Percentiles rank a stretch among this genome's conserved stretches.
These are phyloP conservation scores for Tetrax tetrax DNA, from an alignment of 2,113 vertebrate genomes.

Conservation along the genomic window DNA sequence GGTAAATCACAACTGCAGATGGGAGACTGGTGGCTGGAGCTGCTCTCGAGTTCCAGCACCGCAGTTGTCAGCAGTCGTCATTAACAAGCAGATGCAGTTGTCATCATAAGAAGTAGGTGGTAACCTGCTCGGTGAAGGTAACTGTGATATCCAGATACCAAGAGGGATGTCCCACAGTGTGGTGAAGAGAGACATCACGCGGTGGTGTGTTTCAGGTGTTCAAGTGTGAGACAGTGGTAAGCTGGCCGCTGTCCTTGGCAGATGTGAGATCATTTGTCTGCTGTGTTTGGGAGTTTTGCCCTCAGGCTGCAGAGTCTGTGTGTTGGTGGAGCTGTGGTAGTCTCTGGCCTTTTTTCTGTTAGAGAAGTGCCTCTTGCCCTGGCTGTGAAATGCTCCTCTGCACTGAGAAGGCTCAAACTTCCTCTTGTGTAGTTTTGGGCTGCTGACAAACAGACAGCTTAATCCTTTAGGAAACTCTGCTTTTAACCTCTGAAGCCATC, in stretches of 20 bases:
- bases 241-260: neutral
- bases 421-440: neutral
- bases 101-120: neutral
- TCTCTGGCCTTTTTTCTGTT: neutral
- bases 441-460: neutral
- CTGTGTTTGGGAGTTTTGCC: neutral
- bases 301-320: neutral
- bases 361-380: neutral
- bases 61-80: neutral
- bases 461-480: neutral
- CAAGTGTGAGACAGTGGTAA: neutral
- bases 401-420: neutral
- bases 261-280: neutral
- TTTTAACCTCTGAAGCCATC: neutral
- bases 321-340: neutral
- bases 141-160: neutral
- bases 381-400: neutral
- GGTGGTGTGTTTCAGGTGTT: neutral
- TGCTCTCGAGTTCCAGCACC: neutral
- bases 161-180: neutral
- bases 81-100: neutral
- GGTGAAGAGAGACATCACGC: neutral
- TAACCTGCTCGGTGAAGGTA: neutral
- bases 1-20: neutral
- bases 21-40: rapidly evolving